Base-by-base conservation (phyloP, 1,140 invertebrate genomes). In the Gonatopus flavifemur region DNA sequence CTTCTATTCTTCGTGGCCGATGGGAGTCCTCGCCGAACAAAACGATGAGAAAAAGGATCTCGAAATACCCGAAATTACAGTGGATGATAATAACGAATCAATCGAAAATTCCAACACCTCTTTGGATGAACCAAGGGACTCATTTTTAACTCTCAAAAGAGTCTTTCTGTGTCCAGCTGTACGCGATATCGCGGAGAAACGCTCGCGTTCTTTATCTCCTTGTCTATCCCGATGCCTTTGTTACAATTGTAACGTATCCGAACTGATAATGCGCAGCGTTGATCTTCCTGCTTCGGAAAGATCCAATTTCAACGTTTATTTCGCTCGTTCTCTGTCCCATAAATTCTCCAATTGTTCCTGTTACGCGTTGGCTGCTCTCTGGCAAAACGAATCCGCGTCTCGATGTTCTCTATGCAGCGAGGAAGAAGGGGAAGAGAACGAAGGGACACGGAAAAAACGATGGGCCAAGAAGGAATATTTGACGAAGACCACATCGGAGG, bases 231-330 rank as follows among this genome's bases (percentile, higher is more conserved):
- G 52, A 16, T 73, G 70, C 58, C 49, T 66, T 30, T 74, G 72
- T 54, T 74, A 76, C 57, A 74, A 76, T 41, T 76, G 72, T 57
- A 74, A 72, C 45, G 67, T 76, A 0, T 71, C 67, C 7, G 63
- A 72, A 53, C 56, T 74, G 52, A 76, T 76, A 3, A 24, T 65
- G 10, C 65, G 64, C 22, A 73, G 70, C 41, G 55, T 52, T 8
- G 62, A 72, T 30, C 48, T 76, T 5, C 67, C 70, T 8, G 59
- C 66, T n/a, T 51, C 64, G 5, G 72, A 76, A 47, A 64, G 64
- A 12, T 64, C 54, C 5, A 71, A 76, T 15, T 72, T 74, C 12
- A 57, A 59, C 9, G 59, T 60, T 1, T 74, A 76, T 43, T 74
- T 74, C 35, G 55, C 56, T 2, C 62, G 65, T n/a, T 72, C 70